phyloP scores from a whole-genome alignment of 2,113 vertebrate genomes.

The Varanus salvator region DNA sequence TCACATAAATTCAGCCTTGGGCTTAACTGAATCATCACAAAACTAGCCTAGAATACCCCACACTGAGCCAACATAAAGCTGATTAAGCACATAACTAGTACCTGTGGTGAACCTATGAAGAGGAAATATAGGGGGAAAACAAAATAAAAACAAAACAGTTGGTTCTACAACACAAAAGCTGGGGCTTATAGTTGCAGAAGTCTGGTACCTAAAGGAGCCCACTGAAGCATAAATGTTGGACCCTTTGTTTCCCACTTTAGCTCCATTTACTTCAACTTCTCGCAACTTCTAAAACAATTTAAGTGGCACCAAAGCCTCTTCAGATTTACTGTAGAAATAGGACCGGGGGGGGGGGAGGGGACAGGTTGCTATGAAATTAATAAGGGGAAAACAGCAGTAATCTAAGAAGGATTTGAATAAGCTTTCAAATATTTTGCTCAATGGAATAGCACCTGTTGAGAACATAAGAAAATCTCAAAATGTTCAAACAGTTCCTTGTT shows the following conservation, averaged over 20 bases:
- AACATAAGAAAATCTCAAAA: not conserved
- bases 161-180: not conserved
- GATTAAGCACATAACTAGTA: not conserved
- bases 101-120: not conserved
- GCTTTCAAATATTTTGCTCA: conserved; percentile 2
- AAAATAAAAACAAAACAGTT: not conserved
- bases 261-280: not conserved
- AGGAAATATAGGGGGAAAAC: not conserved
- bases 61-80: not conserved
- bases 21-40: not conserved
- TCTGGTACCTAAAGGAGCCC: too few species aligned
- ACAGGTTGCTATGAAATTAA: not conserved
- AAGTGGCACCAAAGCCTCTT: not conserved
- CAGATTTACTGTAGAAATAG: not conserved
- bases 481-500: not conserved
- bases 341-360: not conserved
- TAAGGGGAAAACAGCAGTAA: conserved; percentile 8
- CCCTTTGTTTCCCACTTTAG: not conserved
- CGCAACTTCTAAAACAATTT: not conserved
- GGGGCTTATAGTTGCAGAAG: not conserved
- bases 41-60: not conserved
- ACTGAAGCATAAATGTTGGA: not conserved
- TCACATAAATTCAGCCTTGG: not conserved
- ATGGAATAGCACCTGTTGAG: not conserved
- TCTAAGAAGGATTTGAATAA: conserved; percentile 13